Evolutionary conservation across 2,888 invertebrate genomes (phyloP).

Genomic region (Sclerodermus sp.): DNA sequence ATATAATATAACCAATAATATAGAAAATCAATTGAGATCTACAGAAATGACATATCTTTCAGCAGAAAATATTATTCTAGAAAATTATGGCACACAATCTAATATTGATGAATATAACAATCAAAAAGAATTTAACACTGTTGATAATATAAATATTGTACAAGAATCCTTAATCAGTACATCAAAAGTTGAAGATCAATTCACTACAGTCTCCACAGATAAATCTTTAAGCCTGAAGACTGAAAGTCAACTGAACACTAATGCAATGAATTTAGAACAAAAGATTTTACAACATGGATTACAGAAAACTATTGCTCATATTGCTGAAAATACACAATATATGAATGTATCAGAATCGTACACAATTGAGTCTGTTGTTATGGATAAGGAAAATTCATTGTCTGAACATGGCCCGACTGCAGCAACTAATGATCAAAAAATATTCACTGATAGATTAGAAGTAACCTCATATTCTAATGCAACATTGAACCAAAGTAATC

Average conservation of each 20-base stretch:
- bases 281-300: slow-evolving; percentile 45
- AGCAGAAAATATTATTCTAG: slow-evolving; percentile 22
- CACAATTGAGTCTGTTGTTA: slow-evolving; percentile 15
- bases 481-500: slow-evolving; percentile 14
- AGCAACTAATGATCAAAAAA: slow-evolving; percentile 23
- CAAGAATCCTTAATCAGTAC: slow-evolving; percentile 11
- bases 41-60: slow-evolving; percentile 20
- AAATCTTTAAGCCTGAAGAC: slow-evolving; percentile 4
- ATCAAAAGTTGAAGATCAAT: slow-evolving; percentile 4
- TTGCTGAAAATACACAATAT: slow-evolving; percentile 32
- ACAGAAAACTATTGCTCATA: slow-evolving; percentile 42
- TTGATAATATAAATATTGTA: too few species aligned
- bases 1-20: slow-evolving; percentile 16
- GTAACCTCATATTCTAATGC: slow-evolving; percentile 28
- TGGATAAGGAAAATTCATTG: slow-evolving; percentile 16
- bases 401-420: slow-evolving; percentile 17
- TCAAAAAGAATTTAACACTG: slow-evolving; percentile 23
- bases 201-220: slow-evolving; percentile 4
- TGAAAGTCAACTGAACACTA: slow-evolving; percentile 1
- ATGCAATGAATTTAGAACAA: slow-evolving; percentile 33
- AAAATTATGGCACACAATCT: slow-evolving; percentile 24
- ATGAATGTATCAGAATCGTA: slow-evolving; percentile 18
- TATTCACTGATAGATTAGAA: slow-evolving; percentile 34
- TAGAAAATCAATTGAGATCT: slow-evolving; percentile 12
- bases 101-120: slow-evolving; percentile 26